These are phyloP conservation scores for Solea senegalensis DNA, from an alignment of 2,113 vertebrate species.

Conservation along the genomic window DNA sequence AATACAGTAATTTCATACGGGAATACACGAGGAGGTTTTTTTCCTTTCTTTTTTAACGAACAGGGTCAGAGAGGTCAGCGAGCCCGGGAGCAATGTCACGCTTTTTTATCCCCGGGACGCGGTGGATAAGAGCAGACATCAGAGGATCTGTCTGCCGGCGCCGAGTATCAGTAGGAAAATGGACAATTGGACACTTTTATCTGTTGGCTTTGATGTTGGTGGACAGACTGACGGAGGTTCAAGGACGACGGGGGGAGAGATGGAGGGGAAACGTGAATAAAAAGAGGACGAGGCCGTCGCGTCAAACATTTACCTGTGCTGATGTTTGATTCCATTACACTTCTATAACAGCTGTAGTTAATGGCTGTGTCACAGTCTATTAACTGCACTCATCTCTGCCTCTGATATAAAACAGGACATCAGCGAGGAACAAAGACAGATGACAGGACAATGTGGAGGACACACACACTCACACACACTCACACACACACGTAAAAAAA, in stretches of 20 bases:
- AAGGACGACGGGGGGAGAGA: constrained; percentile 54
- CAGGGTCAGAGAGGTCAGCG: constrained; percentile 3
- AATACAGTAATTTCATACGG: constrained; percentile 75
- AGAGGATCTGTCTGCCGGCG: constrained; percentile 55
- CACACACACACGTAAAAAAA: background rate
- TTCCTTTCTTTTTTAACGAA: constrained; percentile 15
- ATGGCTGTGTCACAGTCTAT: constrained; percentile 86
- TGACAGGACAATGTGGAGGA: constrained; percentile 47
- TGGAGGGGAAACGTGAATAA: background rate
- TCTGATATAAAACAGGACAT: constrained; percentile 82
- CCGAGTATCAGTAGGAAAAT: constrained; percentile 44
- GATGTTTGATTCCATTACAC: constrained; percentile 83
- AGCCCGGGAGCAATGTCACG: constrained; percentile 39
- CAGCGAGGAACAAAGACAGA: constrained; percentile 80
- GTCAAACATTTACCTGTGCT: constrained; percentile 77
- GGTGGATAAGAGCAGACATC: constrained; percentile 65
- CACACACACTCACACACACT: background rate
- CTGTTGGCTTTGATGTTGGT: constrained; percentile 64
- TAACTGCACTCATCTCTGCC: constrained; percentile 83
- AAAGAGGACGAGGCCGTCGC: constrained; percentile 30
- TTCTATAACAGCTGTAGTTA: constrained; percentile 85
- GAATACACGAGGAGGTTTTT: constrained; percentile 60
- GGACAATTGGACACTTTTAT: constrained; percentile 72
- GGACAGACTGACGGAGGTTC: constrained; percentile 61
- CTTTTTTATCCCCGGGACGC: constrained; percentile 64